phyloP scores from a whole-genome alignment of 2,888 invertebrate genomes.

The Dugesia japonica region DNA sequence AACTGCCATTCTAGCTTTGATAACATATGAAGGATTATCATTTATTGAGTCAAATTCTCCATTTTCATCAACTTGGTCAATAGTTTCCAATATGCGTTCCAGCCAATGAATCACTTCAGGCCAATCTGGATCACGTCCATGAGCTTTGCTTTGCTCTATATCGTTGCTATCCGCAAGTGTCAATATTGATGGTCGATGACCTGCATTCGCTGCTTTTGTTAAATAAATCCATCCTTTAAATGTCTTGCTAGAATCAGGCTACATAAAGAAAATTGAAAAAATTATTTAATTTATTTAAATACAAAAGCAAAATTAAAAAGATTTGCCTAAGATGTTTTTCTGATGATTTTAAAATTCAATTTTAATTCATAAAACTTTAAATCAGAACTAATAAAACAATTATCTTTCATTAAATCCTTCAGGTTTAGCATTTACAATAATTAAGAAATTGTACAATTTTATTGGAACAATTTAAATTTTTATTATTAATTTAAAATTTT shows the following conservation, averaged over 20 bases:
- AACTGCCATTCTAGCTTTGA: constrained; percentile 1
- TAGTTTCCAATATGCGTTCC: not conserved
- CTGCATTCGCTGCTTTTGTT: constrained; percentile 13
- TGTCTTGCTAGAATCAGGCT: not conserved
- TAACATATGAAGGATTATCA: not conserved
- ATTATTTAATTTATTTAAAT: no score
- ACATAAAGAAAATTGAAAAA: not conserved
- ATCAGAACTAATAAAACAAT: no score
- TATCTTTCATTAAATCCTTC: no score
- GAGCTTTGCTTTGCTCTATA: not conserved
- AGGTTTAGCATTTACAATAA: no score
- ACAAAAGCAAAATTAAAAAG: no score
- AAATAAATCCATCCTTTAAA: constrained; percentile 1
- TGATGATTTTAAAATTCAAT: no score
- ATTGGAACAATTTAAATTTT: no score
- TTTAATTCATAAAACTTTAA: no score
- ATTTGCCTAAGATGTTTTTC: no score
- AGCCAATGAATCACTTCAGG: not conserved
- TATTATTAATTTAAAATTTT: no score
- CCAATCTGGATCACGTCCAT: constrained; percentile 9
- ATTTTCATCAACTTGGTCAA: not conserved
- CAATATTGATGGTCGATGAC: not conserved
- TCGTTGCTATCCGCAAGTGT: not conserved
- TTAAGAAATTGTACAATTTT: no score
- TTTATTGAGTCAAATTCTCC: not conserved